Evolutionary conservation across 2,888 invertebrate species (phyloP), one percentile per base, ranked within the genome.

Genomic region (Cylindroiulus punctatus): DNA sequence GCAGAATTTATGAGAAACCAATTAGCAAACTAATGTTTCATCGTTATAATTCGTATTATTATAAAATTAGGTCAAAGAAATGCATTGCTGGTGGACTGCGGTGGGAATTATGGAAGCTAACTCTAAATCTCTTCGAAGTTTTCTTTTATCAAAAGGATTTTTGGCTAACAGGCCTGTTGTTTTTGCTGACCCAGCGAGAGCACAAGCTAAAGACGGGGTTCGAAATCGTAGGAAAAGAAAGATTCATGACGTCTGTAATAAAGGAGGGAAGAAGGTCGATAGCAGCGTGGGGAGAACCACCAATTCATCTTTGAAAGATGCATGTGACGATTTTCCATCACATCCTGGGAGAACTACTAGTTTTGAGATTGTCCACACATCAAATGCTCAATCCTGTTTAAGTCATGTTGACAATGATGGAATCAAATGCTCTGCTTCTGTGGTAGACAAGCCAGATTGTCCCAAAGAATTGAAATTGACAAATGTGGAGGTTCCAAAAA

Each of bases 21-120:
- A n/a, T n/a, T n/a, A n/a, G n/a, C n/a, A n/a, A n/a, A n/a, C n/a
- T n/a, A n/a, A n/a, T n/a, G n/a, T n/a, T n/a, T n/a, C n/a, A n/a
- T n/a, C n/a, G n/a, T n/a, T n/a, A n/a, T n/a, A n/a, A n/a, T n/a
- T n/a, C n/a, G n/a, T n/a, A n/a, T n/a, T n/a, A n/a, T n/a, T n/a
- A n/a, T n/a, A n/a, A n/a, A 19, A 57, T 57, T 57, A 57, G 57
- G 57, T 57, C 57, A 57, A 57, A 57, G 57, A 57, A 57, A 57
- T 57, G 22, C 0, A 8, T 22, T 57, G 57, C 57, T 57, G 57
- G 57, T 57, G 57, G 57, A n/a, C 57, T 22, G 7, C 57, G n/a
- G 7, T 57, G n/a, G 22, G 22, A 10, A 57, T 22, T 8, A n/a
- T 3, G 5, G 22, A 57, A n/a, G 8, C 3, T 22, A 10, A 22